A percentile compares a stretch with the other conserved stretches of the same genome.
phyloP scores from a whole-genome alignment of 2,113 vertebrate genomes.

The Rhegmatorhina hoffmannsi region DNA sequence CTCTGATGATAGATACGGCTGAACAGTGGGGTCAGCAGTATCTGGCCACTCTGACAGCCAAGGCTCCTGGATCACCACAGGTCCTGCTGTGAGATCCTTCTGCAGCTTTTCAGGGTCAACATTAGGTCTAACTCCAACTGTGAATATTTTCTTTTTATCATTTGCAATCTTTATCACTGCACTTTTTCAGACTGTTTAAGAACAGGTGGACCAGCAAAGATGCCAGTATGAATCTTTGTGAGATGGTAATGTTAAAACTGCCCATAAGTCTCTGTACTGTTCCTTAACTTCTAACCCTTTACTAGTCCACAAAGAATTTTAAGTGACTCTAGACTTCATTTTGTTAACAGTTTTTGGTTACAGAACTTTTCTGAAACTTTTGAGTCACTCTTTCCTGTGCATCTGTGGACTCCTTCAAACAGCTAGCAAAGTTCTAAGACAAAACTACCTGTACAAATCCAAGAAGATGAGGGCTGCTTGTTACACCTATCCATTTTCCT shows the following conservation, averaged over 20 bases:
- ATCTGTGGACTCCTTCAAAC: not conserved
- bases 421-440: not conserved
- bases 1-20: not conserved
- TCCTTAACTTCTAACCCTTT: not conserved
- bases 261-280: not conserved
- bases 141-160: not conserved
- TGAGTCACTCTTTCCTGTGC: not conserved
- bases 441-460: not conserved
- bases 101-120: constrained; percentile 4
- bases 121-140: not conserved
- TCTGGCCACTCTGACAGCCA: not conserved
- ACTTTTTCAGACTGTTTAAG: not conserved
- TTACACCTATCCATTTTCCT: not conserved
- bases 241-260: not conserved
- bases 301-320: not conserved
- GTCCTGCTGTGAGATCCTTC: constrained; percentile 31
- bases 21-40: not conserved
- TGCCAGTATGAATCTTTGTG: not conserved
- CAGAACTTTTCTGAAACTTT: not conserved
- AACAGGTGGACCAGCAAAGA: not conserved
- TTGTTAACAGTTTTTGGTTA: not conserved
- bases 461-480: not conserved
- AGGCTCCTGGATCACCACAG: not conserved
- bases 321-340: not conserved
- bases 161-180: not conserved